A percentile compares a stretch with the other conserved stretches of the same genome.
Conservation (phyloP, 1,140 invertebrate genomes). For the Oedothorax gibbosus region DNA sequence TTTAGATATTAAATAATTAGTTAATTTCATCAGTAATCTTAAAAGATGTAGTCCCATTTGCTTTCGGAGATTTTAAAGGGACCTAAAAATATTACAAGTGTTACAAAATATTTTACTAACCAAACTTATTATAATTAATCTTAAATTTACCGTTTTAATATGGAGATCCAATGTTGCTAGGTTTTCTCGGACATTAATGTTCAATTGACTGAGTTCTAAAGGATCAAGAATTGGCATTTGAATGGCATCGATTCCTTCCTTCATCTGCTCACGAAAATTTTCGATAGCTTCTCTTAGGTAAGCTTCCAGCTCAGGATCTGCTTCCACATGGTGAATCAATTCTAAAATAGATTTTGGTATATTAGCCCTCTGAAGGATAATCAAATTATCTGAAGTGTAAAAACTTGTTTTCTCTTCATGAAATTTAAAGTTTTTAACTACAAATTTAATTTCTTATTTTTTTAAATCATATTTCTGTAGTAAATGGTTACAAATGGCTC, state of each 20-base stretch:
- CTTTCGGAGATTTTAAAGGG: not conserved
- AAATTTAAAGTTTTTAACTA: too few relatives aligned
- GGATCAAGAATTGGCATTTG: conserved; percentile 54
- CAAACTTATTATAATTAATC: too few relatives aligned
- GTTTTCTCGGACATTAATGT: conserved; percentile 50
- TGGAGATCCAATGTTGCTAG: conserved; percentile 36
- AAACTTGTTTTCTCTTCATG: too few relatives aligned
- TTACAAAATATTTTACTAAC: too few relatives aligned
- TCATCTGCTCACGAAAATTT: conserved; percentile 58
- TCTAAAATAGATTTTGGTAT: not conserved
- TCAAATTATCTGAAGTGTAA: not conserved
- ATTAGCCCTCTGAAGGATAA: not conserved
- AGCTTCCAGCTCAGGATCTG: conserved; percentile 49
- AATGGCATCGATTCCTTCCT: conserved; percentile 43
- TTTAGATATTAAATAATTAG: too few relatives aligned
- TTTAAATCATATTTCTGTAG: too few relatives aligned
- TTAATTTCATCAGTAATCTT: not conserved
- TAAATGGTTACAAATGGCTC: too few relatives aligned
- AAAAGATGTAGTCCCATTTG: not conserved
- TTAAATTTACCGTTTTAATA: conserved; percentile 32
- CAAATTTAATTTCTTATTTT: too few relatives aligned
- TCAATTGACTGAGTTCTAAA: conserved; percentile 24
- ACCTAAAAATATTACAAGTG: too few relatives aligned
- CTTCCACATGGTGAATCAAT: not conserved
- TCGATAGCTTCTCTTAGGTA: conserved; percentile 53